phyloP scores from a whole-genome alignment of 2,113 vertebrate species.

The Trematomus loennbergii region DNA sequence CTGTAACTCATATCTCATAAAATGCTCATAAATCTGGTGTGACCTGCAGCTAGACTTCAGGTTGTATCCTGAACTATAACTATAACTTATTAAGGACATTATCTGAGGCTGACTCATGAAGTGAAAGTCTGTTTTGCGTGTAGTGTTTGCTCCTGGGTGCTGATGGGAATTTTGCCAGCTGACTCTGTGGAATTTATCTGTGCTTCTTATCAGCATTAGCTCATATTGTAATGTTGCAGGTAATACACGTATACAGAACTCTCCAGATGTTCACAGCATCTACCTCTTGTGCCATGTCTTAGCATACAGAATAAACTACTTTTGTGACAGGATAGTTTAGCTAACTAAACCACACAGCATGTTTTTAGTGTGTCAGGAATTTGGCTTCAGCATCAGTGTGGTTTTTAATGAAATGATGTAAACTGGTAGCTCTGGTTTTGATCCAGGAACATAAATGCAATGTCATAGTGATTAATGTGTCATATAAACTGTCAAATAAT shows the following conservation, averaged over 20 bases:
- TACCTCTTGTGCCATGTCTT: background rate
- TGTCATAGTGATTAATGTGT: background rate
- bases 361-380: constrained; percentile 9
- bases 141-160: constrained; percentile 21
- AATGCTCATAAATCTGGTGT: background rate
- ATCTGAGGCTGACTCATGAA: constrained; percentile 16
- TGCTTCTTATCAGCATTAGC: constrained; percentile 35
- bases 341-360: background rate
- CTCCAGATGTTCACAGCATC: background rate
- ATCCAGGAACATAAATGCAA: background rate
- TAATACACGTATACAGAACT: background rate
- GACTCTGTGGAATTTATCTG: constrained; percentile 14
- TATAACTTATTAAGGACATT: background rate
- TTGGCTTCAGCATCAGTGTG: background rate
- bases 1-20: background rate
- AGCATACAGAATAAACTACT: background rate
- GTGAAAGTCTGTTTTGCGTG: constrained; percentile 21
- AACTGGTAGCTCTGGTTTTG: constrained; percentile 41
- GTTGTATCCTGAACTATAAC: background rate
- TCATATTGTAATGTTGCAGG: background rate
- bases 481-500: background rate
- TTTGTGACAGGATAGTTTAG: background rate
- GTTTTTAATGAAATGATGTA: constrained; percentile 17
- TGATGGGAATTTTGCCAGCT: constrained; percentile 60
- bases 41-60: background rate